Percentiles rank a stretch among this genome's conserved stretches.
Evolutionary conservation across 2,888 invertebrate genomes (phyloP).

Genomic region (Aleiodes leptofemur): DNA sequence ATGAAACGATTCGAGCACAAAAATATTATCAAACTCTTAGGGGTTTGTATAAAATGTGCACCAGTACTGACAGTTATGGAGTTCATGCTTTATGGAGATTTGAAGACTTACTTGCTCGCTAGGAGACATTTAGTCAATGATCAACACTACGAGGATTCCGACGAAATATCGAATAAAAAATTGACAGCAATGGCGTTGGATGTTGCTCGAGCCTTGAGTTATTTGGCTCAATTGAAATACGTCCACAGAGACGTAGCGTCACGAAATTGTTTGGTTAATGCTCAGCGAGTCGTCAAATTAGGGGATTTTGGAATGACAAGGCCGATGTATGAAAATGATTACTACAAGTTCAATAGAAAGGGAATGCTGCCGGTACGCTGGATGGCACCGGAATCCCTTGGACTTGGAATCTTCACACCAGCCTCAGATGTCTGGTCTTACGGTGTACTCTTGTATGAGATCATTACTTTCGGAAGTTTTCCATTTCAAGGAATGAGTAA

Average conservation of each 20-base stretch:
- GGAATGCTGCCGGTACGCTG: slow-evolving; percentile 92
- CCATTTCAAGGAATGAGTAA: slow-evolving; percentile 93
- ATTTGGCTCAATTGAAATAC: slow-evolving; percentile 89
- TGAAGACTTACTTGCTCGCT: slow-evolving; percentile 91
- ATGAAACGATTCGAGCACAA: slow-evolving; percentile 96
- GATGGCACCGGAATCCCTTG: slow-evolving; percentile 95
- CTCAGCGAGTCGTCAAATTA: slow-evolving; percentile 83
- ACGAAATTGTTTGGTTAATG: slow-evolving; percentile 87
- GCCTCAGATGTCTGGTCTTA: slow-evolving; percentile 94
- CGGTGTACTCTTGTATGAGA: slow-evolving; percentile 91
- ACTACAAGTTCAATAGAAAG: slow-evolving; percentile 91
- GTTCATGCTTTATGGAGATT: slow-evolving; percentile 94
- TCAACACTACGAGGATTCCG: slow-evolving; percentile 80
- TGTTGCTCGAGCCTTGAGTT: slow-evolving; percentile 89
- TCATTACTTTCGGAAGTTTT: slow-evolving; percentile 93
- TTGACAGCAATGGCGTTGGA: slow-evolving; percentile 93
- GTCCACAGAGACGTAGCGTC: slow-evolving; percentile 92
- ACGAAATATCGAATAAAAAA: slow-evolving; percentile 87
- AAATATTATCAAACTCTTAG: slow-evolving; percentile 90
- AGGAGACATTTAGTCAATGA: slow-evolving; percentile 88
- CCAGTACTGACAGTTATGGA: slow-evolving; percentile 96
- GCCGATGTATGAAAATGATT: slow-evolving; percentile 90
- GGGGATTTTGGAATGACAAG: slow-evolving; percentile 96
- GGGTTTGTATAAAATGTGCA: slow-evolving; percentile 90
- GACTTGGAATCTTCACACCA: slow-evolving; percentile 88